A percentile compares a stretch with the other conserved stretches of the same genome.
Evolutionary conservation across 2,113 vertebrate genomes (phyloP).

Genomic region (Pelusios castaneus): DNA sequence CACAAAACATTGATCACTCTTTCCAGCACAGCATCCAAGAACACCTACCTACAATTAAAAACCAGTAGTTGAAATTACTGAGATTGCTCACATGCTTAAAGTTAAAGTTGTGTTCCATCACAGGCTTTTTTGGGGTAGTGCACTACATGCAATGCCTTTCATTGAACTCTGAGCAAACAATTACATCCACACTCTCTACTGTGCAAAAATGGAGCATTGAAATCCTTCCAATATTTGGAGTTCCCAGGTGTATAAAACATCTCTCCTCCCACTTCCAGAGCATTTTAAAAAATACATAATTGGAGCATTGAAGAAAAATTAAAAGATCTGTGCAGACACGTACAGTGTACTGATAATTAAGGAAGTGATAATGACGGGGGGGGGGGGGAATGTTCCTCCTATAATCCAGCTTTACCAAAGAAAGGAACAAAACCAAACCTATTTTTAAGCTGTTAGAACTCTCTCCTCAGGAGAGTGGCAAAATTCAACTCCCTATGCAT

Average conservation of each 20-base stretch:
- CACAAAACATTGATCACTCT: not conserved
- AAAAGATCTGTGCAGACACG: not conserved
- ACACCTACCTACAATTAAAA: not conserved
- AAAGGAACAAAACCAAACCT: conserved; percentile 11
- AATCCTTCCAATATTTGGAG: not conserved
- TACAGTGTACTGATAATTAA: conserved; percentile 19
- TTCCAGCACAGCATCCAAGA: not conserved
- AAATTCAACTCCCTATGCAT: not conserved
- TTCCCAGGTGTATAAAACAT: conserved; percentile 8
- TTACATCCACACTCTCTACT: no score
- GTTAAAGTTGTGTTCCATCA: no score
- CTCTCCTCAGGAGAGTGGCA: not conserved
- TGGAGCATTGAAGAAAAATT: conserved; percentile 44
- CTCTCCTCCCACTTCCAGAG: conserved; percentile 28
- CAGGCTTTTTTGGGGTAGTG: not conserved
- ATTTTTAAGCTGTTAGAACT: not conserved
- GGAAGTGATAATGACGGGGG: conserved; percentile 3
- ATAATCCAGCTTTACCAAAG: not conserved
- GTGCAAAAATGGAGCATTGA: not conserved
- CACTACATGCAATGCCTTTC: not conserved
- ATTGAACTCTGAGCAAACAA: not conserved
- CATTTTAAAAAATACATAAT: conserved; percentile 54
- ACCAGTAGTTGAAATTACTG: not conserved
- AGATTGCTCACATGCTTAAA: not conserved
- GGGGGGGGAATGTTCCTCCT: not conserved